phyloP scores from a whole-genome alignment of 1,140 invertebrate genomes.

The Zophobas atratus region DNA sequence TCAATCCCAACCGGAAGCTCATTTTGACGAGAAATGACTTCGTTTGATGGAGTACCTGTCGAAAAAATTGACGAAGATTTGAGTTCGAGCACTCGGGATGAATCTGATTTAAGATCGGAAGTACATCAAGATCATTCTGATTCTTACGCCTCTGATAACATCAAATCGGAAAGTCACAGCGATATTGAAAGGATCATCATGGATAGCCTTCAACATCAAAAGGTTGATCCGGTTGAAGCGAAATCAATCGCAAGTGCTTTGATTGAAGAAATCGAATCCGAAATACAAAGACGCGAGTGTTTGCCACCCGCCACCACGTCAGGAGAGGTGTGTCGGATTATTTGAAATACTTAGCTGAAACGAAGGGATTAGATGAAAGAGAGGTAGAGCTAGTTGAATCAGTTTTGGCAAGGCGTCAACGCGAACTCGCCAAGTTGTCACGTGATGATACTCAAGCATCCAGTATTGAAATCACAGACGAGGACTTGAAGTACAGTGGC shows the following conservation, averaged over 20 bases:
- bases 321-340: conserved; percentile 67
- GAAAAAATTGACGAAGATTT: conserved; percentile 60
- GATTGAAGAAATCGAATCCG: conserved; percentile 71
- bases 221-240: conserved; percentile 72
- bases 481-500: conserved; percentile 77
- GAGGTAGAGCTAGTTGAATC: conserved; percentile 70
- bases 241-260: conserved; percentile 70
- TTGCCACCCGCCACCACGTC: neutral
- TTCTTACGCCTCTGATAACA: conserved; percentile 62
- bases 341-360: conserved; percentile 68
- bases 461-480: conserved; percentile 79
- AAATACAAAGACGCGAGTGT: conserved; percentile 67
- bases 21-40: conserved; percentile 60
- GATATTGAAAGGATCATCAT: conserved; percentile 66
- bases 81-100: conserved; percentile 61
- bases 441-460: conserved; percentile 73
- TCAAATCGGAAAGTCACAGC: conserved; percentile 64
- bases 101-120: conserved; percentile 66
- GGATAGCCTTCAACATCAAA: conserved; percentile 67
- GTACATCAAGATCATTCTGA: conserved; percentile 66
- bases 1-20: conserved; percentile 67
- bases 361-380: conserved; percentile 68
- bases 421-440: conserved; percentile 67
- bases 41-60: conserved; percentile 29
- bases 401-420: conserved; percentile 69